Evolutionary conservation across 2,888 invertebrate species (phyloP), one percentile per base, ranked within the genome.

Genomic region (Dastarcus helophoroides): DNA sequence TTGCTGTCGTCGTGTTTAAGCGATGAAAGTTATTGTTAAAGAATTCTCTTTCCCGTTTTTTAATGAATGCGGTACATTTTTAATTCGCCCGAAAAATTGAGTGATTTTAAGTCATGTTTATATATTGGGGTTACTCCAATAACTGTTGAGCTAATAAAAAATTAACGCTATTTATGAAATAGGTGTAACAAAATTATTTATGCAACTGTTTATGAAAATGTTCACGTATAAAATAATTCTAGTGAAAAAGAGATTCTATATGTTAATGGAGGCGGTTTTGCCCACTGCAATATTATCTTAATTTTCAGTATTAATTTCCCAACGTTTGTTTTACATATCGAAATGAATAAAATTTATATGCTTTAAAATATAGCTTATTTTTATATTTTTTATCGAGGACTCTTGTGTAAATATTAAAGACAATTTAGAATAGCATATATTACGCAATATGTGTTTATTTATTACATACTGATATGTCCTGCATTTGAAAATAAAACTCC

Each of bases 161-260:
- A 17, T 7, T 17, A 7, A 17, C n/a, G n/a, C 19, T n/a, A 7
- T 7, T 6, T 17, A 7, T 7, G 6, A 17, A 17, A 17, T 17
- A n/a, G n/a, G n/a, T 17, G 19, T 17, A 17, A 17, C n/a, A 17
- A 17, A 17, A 17, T 17, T 17, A 17, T 17, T 17, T 17, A 17
- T 17, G n/a, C 6, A 17, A 17, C n/a, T 17, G 19, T 17, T 17
- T 17, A 7, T 6, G n/a, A 17, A 17, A n/a, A 17, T 7, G 19
- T 17, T 17, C 19, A 6, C 6, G n/a, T n/a, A n/a, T 7, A 17
- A 17, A 7, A 7, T 17, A n/a, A n/a, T n/a, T n/a, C n/a, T n/a
- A n/a, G n/a, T n/a, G 6, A 17, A 17, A n/a, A 17, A 7, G 19
- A 7, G n/a, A 17, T 7, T 17, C 6, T 17, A 6, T 17, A 17